These are phyloP conservation scores for Zaprionus taronus DNA, from an alignment of 1,140 invertebrate species.

Conservation along the genomic window DNA sequence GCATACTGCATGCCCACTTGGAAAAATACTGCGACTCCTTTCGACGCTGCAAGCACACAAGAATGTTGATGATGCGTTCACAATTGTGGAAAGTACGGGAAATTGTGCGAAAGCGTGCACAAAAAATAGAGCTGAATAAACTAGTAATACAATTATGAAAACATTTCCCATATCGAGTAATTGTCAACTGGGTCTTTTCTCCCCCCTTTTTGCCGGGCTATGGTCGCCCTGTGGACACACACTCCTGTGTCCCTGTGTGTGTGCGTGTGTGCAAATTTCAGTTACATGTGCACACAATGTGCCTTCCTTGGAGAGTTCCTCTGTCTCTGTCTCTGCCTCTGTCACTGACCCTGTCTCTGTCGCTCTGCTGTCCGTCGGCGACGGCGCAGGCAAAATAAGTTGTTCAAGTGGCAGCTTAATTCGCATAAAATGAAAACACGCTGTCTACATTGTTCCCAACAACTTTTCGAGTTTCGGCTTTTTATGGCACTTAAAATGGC, in stretches of 20 bases:
- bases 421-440: slow-evolving; percentile 84
- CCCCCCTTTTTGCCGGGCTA: slow-evolving; percentile 9
- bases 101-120: slow-evolving; percentile 1
- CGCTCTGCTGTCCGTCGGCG: slow-evolving; percentile 45
- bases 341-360: slow-evolving; percentile 58
- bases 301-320: slow-evolving; percentile 52
- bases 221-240: neutral
- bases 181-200: slow-evolving; percentile 32
- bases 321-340: slow-evolving; percentile 28
- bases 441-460: slow-evolving; percentile 84
- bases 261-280: slow-evolving; percentile 4
- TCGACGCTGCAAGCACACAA: slow-evolving; percentile 63
- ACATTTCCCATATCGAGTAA: slow-evolving; percentile 2
- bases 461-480: slow-evolving; percentile 82
- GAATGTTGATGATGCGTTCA: slow-evolving; percentile 14
- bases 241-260: neutral
- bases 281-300: slow-evolving; percentile 32
- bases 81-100: slow-evolving; percentile 2
- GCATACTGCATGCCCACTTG: slow-evolving; percentile 58
- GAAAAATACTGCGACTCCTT: slow-evolving; percentile 51
- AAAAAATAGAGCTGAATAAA: neutral
- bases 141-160: slow-evolving; percentile 9
- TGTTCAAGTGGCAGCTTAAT: slow-evolving; percentile 84
- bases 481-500: slow-evolving; percentile 82
- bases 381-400: slow-evolving; percentile 68